Evolutionary conservation across 2,888 invertebrate species (phyloP).

Genomic region (Amorpha juglandis): DNA sequence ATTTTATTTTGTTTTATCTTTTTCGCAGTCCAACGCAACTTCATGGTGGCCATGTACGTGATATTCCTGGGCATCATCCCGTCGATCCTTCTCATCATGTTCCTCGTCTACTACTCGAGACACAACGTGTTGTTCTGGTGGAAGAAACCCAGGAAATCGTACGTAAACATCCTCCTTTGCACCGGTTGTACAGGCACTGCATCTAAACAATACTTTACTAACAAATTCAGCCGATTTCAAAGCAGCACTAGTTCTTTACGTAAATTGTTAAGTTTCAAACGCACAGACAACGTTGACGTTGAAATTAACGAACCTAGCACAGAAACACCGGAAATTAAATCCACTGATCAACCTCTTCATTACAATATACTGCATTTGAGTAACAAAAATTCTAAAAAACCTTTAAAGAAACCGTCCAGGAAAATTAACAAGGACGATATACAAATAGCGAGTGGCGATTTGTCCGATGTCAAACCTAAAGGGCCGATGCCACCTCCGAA

Average conservation of each 20-base stretch:
- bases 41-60: slow-evolving; percentile 93
- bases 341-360: slow-evolving; percentile 26
- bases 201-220: slow-evolving; percentile 30
- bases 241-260: slow-evolving; percentile 37
- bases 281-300: slow-evolving; percentile 23
- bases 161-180: slow-evolving; percentile 63
- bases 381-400: slow-evolving; percentile 40
- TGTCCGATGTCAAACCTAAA: slow-evolving; percentile 35
- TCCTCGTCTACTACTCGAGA: slow-evolving; percentile 90
- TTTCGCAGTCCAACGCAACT: slow-evolving; percentile 88
- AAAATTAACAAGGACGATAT: slow-evolving; percentile 73
- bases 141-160: slow-evolving; percentile 81
- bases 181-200: slow-evolving; percentile 34
- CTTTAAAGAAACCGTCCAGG: slow-evolving; percentile 52
- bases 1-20: no score
- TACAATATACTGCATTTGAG: slow-evolving; percentile 11
- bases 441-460: slow-evolving; percentile 51
- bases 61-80: slow-evolving; percentile 95
- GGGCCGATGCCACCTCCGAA: slow-evolving; percentile 37
- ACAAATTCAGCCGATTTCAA: slow-evolving; percentile 42
- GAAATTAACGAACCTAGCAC: neutral
- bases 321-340: neutral
- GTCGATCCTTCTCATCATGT: slow-evolving; percentile 85
- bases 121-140: slow-evolving; percentile 85
- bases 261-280: slow-evolving; percentile 40